phyloP scores from a whole-genome alignment of 2,113 vertebrate species.

The Seriola aureovittata region DNA sequence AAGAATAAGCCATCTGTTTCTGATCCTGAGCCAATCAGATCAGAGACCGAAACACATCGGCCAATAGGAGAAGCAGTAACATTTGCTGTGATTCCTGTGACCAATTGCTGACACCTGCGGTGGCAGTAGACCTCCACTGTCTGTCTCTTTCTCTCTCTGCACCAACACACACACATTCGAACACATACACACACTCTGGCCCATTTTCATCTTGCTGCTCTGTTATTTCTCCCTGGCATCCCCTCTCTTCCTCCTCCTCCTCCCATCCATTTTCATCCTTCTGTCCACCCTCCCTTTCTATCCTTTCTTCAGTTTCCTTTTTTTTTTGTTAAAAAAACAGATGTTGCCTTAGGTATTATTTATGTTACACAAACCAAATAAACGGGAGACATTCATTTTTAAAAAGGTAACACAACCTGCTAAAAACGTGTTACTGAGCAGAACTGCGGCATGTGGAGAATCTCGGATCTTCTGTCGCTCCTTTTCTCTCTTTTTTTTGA shows the following conservation, averaged over 20 bases:
- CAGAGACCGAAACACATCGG: slow-evolving; percentile 9
- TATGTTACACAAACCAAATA: slow-evolving; percentile 87
- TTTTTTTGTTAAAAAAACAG: slow-evolving; percentile 64
- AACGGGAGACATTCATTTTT: slow-evolving; percentile 74
- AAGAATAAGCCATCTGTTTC: slow-evolving; percentile 73
- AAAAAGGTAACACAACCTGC: slow-evolving; percentile 58
- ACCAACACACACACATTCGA: slow-evolving; percentile 12
- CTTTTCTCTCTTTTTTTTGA: slow-evolving; percentile 42
- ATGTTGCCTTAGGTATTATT: slow-evolving; percentile 88
- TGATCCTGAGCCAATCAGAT: slow-evolving; percentile 61
- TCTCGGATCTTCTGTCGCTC: slow-evolving; percentile 48
- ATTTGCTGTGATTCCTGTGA: slow-evolving; percentile 48
- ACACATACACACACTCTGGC: slow-evolving; percentile 25
- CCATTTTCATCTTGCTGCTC: slow-evolving; percentile 54
- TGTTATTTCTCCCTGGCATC: slow-evolving; percentile 44
- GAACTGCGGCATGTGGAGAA: slow-evolving; percentile 48
- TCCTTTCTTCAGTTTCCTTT: slow-evolving; percentile 13
- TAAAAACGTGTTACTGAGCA: slow-evolving; percentile 59
- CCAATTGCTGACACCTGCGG: slow-evolving; percentile 61
- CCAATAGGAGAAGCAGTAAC: slow-evolving; percentile 41
- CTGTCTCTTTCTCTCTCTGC: slow-evolving; percentile 29
- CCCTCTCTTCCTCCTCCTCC: not conserved
- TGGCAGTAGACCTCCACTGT: slow-evolving; percentile 55
- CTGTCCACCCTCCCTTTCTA: slow-evolving; percentile 13
- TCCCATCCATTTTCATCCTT: slow-evolving; percentile 25